These are phyloP conservation scores for Trogon melanurus DNA, from an alignment of 2,113 vertebrate genomes.

Conservation along the genomic window DNA sequence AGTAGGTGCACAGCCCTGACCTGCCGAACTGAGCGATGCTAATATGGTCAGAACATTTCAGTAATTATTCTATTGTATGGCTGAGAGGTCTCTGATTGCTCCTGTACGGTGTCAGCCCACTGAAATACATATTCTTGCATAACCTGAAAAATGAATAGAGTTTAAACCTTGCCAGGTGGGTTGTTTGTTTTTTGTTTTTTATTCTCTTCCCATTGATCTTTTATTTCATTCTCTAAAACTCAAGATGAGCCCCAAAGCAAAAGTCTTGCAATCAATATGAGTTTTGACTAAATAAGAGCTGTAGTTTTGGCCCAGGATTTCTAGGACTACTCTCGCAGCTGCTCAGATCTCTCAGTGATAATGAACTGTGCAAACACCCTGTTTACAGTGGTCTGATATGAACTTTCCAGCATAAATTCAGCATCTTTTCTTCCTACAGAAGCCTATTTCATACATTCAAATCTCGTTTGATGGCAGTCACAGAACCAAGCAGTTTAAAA, in stretches of 20 bases:
- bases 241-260: not conserved
- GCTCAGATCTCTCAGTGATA: not conserved
- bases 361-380: not conserved
- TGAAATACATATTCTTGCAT: constrained; percentile 2
- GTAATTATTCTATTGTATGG: not conserved
- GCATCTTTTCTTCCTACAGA: not conserved
- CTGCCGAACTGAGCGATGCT: constrained; percentile 6
- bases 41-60: not conserved
- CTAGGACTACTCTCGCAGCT: not conserved
- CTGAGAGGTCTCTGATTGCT: not conserved
- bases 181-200: not conserved
- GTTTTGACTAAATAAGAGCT: not conserved
- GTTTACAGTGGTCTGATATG: not conserved
- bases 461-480: constrained; percentile 35
- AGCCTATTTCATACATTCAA: not conserved
- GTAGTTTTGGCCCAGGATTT: not conserved
- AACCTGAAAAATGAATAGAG: not conserved
- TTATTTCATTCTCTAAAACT: not conserved
- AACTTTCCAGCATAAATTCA: not conserved
- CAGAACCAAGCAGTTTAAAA: not conserved
- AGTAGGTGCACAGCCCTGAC: not conserved
- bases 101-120: not conserved
- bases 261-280: not conserved
- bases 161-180: not conserved
- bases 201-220: not conserved